Conservation (phyloP, 1,140 invertebrate species). For the Procambarus clarkii region DNA sequence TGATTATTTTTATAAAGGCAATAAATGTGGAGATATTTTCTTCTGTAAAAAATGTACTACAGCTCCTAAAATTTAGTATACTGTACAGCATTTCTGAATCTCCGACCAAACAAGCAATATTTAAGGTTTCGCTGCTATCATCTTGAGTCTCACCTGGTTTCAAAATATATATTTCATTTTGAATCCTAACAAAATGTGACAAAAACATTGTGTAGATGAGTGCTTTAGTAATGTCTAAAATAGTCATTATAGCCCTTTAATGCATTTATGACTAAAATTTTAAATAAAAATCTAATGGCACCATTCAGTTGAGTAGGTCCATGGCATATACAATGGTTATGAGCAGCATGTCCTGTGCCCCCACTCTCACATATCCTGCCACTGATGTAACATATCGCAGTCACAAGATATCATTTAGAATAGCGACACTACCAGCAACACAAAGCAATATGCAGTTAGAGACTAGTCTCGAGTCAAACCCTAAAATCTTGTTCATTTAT, state of each 20-base stretch:
- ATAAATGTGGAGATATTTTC: background rate
- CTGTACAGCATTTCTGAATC: background rate
- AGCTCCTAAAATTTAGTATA: background rate
- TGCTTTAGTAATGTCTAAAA: background rate
- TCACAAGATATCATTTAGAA: conserved; percentile 63
- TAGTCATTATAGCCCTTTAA: background rate
- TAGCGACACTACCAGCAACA: conserved; percentile 31
- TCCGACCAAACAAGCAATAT: background rate
- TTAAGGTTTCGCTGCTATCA: background rate
- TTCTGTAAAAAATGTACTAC: background rate
- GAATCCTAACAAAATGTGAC: background rate
- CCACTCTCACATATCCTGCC: conserved; percentile 51
- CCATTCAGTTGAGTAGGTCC: conserved; percentile 2
- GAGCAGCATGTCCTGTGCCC: conserved; percentile 63
- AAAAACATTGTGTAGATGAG: background rate
- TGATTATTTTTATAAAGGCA: no score
- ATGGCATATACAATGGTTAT: conserved; percentile 1
- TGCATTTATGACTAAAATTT: background rate
- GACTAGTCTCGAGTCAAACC: background rate
- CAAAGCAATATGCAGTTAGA: conserved; percentile 43
- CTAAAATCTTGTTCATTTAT: background rate
- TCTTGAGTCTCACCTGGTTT: background rate
- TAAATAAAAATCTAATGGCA: background rate
- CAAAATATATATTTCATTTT: background rate
- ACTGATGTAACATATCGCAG: conserved; percentile 64